Percentiles rank a stretch among this genome's conserved stretches.
These are phyloP conservation scores for Orthosia gothica DNA, from an alignment of 2,888 invertebrate species.

Conservation along the genomic window DNA sequence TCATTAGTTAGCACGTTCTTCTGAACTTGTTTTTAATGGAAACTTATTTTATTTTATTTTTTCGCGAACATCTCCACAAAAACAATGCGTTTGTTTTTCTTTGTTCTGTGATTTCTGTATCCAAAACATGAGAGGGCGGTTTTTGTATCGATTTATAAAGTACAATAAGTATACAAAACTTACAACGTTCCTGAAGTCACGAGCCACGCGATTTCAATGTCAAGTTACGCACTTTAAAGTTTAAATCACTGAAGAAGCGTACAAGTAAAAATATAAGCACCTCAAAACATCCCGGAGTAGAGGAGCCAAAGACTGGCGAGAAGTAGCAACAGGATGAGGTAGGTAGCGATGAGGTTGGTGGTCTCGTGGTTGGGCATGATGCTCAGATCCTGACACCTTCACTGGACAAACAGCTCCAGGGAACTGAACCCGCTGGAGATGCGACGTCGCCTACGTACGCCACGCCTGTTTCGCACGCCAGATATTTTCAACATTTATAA, in stretches of 20 bases:
- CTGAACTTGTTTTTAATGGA: conserved; percentile 17
- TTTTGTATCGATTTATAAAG: neutral
- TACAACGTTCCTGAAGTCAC: neutral
- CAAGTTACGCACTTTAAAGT: conserved; percentile 36
- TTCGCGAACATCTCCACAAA: neutral
- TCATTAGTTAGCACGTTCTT: conserved; percentile 26
- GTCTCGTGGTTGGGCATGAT: conserved; percentile 92
- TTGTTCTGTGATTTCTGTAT: neutral
- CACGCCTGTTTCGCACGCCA: conserved; percentile 77
- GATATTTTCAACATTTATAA: conserved; percentile 82
- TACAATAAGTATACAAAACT: conserved; percentile 1
- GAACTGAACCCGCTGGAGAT: conserved; percentile 80
- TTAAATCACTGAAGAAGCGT: conserved; percentile 28
- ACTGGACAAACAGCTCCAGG: conserved; percentile 84
- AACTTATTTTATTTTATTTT: conserved; percentile 33
- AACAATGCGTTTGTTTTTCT: conserved; percentile 16
- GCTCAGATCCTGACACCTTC: conserved; percentile 77
- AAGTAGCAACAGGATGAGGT: conserved; percentile 93
- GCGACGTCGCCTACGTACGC: conserved; percentile 75
- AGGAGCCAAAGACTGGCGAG: conserved; percentile 93
- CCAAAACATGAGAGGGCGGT: too few species aligned
- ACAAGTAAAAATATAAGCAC: conserved; percentile 72
- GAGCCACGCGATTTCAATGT: neutral
- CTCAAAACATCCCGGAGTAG: conserved; percentile 92
- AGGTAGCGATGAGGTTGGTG: conserved; percentile 93